Evolutionary conservation across 2,888 invertebrate species (phyloP).

Genomic region (Oligia strigilis): DNA sequence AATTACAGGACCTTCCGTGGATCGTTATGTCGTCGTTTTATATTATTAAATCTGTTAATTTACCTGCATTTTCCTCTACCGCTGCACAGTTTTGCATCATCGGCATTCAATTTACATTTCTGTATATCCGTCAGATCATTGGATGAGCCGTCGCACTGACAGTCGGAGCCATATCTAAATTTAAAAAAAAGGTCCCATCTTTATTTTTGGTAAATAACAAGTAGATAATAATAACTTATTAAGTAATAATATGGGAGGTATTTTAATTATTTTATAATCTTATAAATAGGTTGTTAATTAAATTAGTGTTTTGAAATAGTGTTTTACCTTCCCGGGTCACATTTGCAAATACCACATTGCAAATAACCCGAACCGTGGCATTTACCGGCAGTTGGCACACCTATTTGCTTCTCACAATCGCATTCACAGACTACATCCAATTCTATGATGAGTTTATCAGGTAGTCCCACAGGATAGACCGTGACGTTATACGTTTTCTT

Average conservation of each 20-base stretch:
- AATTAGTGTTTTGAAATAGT: not conserved
- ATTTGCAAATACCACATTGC: conserved; percentile 92
- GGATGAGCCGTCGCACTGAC: conserved; percentile 73
- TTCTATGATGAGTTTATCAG: conserved; percentile 92
- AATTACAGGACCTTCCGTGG: not conserved
- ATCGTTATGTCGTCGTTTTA: not conserved
- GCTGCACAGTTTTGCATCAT: conserved; percentile 72
- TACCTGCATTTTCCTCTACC: conserved; percentile 79
- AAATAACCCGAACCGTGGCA: conserved; percentile 87
- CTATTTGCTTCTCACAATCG: conserved; percentile 91
- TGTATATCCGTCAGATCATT: conserved; percentile 65
- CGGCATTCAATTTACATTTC: conserved; percentile 71
- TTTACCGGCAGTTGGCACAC: conserved; percentile 70
- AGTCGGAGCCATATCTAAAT: conserved; percentile 78
- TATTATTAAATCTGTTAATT: conserved; percentile 25
- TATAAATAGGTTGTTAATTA: not conserved
- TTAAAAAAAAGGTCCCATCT: conserved; percentile 13
- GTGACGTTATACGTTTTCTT: conserved; percentile 45
- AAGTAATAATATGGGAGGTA: not conserved
- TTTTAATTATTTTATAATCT: not conserved
- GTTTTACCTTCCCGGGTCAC: conserved; percentile 81
- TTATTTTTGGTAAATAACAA: not conserved
- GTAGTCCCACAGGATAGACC: conserved; percentile 91
- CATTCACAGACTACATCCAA: conserved; percentile 94
- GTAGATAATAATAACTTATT: not conserved